These are phyloP conservation scores for Chromis chromis DNA, from an alignment of 2,797 vertebrate species.

Conservation along the genomic window DNA sequence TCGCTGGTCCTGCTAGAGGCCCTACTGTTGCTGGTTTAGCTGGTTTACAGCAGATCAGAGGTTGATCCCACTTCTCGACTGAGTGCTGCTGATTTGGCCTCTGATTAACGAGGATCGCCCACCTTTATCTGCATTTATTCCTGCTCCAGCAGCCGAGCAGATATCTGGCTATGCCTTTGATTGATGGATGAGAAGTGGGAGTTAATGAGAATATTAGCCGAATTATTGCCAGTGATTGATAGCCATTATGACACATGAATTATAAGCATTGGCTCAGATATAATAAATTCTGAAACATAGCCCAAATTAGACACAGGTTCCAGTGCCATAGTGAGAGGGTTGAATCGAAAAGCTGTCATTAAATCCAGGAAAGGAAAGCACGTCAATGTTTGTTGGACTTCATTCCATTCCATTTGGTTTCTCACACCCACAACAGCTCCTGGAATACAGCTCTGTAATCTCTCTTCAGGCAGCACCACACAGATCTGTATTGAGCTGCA, in stretches of 20 bases:
- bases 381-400: conserved; percentile 69
- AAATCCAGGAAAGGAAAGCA: conserved; percentile 53
- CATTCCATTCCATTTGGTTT: conserved; percentile 69
- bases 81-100: conserved; percentile 36
- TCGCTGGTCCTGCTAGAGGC: conserved; percentile 28
- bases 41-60: conserved; percentile 65
- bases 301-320: conserved; percentile 68
- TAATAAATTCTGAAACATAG: conserved; percentile 65
- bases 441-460: conserved; percentile 73
- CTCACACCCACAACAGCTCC: conserved; percentile 76
- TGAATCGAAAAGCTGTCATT: conserved; percentile 61
- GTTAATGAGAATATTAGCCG: conserved; percentile 79
- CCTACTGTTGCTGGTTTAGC: conserved; percentile 21
- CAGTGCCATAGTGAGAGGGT: conserved; percentile 41
- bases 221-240: conserved; percentile 78
- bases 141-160: conserved; percentile 47
- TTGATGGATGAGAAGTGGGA: conserved; percentile 73
- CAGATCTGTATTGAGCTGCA: conserved; percentile 73
- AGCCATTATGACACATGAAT: conserved; percentile 77
- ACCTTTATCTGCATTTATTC: conserved; percentile 70
- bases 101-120: conserved; percentile 56
- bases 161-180: conserved; percentile 70
- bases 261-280: conserved; percentile 67
- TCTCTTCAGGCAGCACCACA: conserved; percentile 69
- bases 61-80: conserved; percentile 47